Base-by-base conservation (phyloP, 2,113 vertebrate genomes). In the Eupsittula cactorum region DNA sequence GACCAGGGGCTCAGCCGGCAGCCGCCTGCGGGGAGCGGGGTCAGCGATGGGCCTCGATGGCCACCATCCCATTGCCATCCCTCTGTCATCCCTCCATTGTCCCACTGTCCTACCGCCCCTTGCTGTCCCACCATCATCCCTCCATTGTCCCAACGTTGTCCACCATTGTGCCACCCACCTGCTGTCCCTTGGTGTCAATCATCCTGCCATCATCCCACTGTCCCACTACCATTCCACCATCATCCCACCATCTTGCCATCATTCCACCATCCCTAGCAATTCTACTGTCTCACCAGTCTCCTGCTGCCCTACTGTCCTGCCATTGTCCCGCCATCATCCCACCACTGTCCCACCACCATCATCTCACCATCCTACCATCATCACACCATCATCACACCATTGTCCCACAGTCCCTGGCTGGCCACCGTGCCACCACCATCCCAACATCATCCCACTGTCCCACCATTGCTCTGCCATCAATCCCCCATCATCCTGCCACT, bases 1-100 rank as follows among this genome's bases (percentile, higher is more conserved):
- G 98, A 98, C 98, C 98, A 99, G 10, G 97, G 93, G 20, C 98
- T 98, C 82, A 98, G 35, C 62, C 96, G 92, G 94, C 98, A 99
- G 20, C 73, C 96, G 41, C 16, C 98, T 99, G 88, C 18, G 31
- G 9, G 13, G 18, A 24, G 29, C 9, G 2, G 1, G 23, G 33
- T 23, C 33, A n/a, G 55, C 9, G 33, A 23, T n/a, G 57, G 55
- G 33, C 8, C 33, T 59, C 55, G 6, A 59, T 23, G 33, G 55
- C 6, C 55, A n/a, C 55, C 33, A 15, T n/a, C 55, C 20, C 33
- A 6, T 21, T n/a, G 33, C 20, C 33, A n/a, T 59, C 57, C 57
- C 9, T n/a, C 33, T 9, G 6, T 59, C 33, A 59, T 23, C 55
- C 33, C 33, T 59, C 33, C 55, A 23, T n/a, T 20, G 7, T 18